A percentile compares a stretch with the other conserved stretches of the same genome.
Conservation (phyloP, 2,888 invertebrate genomes). For the Andrena flavipes region DNA sequence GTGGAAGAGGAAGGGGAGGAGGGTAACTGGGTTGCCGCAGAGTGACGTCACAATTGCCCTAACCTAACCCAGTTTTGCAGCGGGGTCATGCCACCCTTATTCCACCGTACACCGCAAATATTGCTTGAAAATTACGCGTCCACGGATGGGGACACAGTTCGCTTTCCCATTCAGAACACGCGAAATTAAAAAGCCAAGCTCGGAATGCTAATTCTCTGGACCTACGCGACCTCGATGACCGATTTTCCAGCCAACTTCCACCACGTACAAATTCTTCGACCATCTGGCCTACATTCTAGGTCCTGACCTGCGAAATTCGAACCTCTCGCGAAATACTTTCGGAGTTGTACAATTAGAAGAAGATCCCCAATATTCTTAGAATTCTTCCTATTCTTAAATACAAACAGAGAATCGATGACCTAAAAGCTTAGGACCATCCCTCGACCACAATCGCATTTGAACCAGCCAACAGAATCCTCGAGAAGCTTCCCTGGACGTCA, state of each 20-base stretch:
- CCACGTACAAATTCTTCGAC: background rate
- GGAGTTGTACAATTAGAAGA: too few species aligned
- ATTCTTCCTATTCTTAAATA: too few species aligned
- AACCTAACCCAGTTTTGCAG: conserved; percentile 75
- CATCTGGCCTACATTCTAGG: background rate
- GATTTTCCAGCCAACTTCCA: background rate
- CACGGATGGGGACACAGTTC: background rate
- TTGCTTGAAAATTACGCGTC: conserved; percentile 65
- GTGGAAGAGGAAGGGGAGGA: conserved; percentile 47
- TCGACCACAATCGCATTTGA: too few species aligned
- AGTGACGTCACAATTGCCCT: conserved; percentile 82
- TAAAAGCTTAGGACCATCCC: too few species aligned
- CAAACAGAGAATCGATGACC: too few species aligned
- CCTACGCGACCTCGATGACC: background rate
- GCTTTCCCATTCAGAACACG: background rate
- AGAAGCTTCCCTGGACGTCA: too few species aligned
- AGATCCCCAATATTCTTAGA: too few species aligned
- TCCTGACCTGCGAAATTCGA: background rate
- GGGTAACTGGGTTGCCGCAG: conserved; percentile 83
- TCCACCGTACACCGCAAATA: conserved; percentile 66
- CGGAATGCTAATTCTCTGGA: conserved; percentile 25
- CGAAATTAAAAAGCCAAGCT: conserved; percentile 11
- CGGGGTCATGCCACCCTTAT: conserved; percentile 42
- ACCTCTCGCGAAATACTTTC: background rate
- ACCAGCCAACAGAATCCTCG: too few species aligned